Conservation (phyloP, 2,113 vertebrate genomes). For the Leuciscus idus region DNA sequence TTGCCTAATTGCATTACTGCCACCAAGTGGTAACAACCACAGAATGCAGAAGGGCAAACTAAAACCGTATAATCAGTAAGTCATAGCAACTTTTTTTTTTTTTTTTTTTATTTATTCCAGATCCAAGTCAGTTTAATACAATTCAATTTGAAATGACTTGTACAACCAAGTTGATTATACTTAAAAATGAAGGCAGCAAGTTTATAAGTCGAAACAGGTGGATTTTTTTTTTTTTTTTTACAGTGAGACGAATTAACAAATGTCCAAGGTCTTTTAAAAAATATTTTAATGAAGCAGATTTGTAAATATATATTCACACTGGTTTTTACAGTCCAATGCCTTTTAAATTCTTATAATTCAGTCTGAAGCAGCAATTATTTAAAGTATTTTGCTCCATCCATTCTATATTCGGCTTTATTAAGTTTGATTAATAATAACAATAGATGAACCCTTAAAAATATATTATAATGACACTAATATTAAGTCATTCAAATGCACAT, state of each 20-base stretch:
- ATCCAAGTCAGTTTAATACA: too few relatives aligned
- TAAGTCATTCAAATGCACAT: background rate
- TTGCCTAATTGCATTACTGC: conserved; percentile 57
- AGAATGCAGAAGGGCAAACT: background rate
- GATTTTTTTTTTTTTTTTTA: too few relatives aligned
- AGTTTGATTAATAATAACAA: background rate
- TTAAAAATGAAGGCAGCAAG: too few relatives aligned
- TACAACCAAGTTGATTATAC: too few relatives aligned
- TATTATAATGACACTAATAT: background rate
- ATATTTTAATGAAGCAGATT: conserved; percentile 3
- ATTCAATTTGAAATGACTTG: too few relatives aligned
- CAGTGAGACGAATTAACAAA: background rate
- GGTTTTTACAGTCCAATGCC: background rate
- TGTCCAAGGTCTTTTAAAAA: background rate
- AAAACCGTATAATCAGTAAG: background rate
- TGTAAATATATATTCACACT: background rate
- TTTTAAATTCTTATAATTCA: background rate
- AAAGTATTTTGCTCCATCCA: background rate
- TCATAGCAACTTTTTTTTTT: too few relatives aligned
- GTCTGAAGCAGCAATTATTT: background rate
- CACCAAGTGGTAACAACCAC: conserved; percentile 59
- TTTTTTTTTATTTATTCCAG: too few relatives aligned
- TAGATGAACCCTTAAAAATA: background rate
- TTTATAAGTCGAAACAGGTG: too few relatives aligned
- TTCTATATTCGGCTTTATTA: background rate